Conservation (phyloP, 2,888 invertebrate genomes). For the Pristionchus fissidentatus region DNA sequence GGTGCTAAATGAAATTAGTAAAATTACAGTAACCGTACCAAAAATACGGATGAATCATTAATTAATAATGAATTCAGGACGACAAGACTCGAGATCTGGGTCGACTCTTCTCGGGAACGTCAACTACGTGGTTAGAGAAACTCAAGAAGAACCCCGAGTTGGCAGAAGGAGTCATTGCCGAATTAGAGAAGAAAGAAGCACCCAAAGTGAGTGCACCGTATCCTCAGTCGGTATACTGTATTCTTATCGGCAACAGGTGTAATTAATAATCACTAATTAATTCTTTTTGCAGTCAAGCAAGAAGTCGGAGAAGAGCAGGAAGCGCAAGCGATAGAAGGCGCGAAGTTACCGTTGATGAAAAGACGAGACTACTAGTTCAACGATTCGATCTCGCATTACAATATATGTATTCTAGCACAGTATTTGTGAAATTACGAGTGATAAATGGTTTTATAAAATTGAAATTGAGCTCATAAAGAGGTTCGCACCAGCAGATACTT, state of each 20-base stretch:
- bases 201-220: too few species aligned
- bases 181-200: neutral
- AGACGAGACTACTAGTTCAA: too few species aligned
- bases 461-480: neutral
- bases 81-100: neutral
- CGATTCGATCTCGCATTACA: neutral
- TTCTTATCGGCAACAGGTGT: too few species aligned
- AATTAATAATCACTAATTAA: neutral
- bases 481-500: neutral
- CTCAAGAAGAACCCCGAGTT: neutral
- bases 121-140: neutral
- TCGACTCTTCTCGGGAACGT: neutral
- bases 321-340: slow-evolving; percentile 5
- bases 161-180: neutral
- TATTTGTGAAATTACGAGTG: neutral
- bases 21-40: too few species aligned
- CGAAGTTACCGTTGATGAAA: too few species aligned
- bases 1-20: too few species aligned
- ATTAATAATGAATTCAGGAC: too few species aligned
- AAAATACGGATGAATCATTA: too few species aligned
- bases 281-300: neutral
- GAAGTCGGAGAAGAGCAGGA: slow-evolving; percentile 14
- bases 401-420: neutral
- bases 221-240: too few species aligned
- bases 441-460: neutral